Base-by-base conservation (phyloP, 37 sponge, comb jelly and placozoan species). In the Agelas oroides region DNA sequence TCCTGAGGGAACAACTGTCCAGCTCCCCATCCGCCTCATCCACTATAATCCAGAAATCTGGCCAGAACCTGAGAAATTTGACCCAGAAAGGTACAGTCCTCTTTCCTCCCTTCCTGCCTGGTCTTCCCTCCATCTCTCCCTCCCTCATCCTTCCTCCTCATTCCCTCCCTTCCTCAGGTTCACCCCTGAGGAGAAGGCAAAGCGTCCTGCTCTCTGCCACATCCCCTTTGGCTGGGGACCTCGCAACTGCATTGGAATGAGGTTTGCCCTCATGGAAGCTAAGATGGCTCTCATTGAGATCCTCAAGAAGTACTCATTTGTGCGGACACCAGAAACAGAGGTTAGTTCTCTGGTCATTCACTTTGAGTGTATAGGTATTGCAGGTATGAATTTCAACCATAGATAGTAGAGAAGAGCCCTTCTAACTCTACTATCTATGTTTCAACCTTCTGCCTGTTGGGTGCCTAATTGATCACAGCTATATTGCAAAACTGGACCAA, bases 171-270 rank as follows among this genome's bases (percentile, higher is more conserved):
- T 8, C 46, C 46, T 46, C 60, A 93, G 93, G 82, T 93, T 93
- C 53, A 78, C 86, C 28, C 28, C 81, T 70, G 92, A 91, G 53
- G 84, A 85, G 68, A 95, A 85, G 63, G 75, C 65, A 21, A 72
- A 84, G 32, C 68, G 81, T 5, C 80, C 71, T 53, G 87, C 89
- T 36, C 56, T 86, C 33, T 54, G 66, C 36, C 73, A 83, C 79
- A 77, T 91, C 64, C 92, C 95, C 70, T 95, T 95, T 83, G 89
- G 93, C 15, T 67, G 27, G 66, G 95, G 95, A 24, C 92, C 95
- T 31, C 70, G 95, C 5, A 82, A 63, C 73, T 95, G 95, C 53
- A 85, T 91, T 85, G 95, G 95, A 1, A 89, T 86, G 83, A 87
- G 79, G 39, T 91, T 91, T 86, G 92, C 95, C 56, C 76, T 91